phyloP scores from a whole-genome alignment of 2,888 invertebrate species.

The Phortica magna region DNA sequence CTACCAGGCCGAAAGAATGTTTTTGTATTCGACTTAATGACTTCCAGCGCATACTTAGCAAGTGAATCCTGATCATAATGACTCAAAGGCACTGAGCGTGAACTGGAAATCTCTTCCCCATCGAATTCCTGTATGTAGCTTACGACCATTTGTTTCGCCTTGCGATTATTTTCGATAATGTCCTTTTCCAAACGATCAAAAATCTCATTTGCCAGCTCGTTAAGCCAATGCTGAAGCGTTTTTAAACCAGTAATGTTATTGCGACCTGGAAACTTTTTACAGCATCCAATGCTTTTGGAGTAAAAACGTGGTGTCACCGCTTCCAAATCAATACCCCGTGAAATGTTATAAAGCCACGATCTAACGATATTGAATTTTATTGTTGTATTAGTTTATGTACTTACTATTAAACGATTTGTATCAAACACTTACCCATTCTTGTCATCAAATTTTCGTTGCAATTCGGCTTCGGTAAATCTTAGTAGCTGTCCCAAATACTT shows the following conservation, averaged over 20 bases:
- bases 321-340: constrained; percentile 92
- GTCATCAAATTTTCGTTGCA: constrained; percentile 87
- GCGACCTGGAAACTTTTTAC: constrained; percentile 94
- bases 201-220: constrained; percentile 89
- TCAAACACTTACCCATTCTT: constrained; percentile 87
- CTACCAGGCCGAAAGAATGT: constrained; percentile 72
- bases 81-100: constrained; percentile 82
- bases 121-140: constrained; percentile 82
- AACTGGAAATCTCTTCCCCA: constrained; percentile 81
- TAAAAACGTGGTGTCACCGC: constrained; percentile 90
- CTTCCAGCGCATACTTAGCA: constrained; percentile 82
- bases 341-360: constrained; percentile 90
- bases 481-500: constrained; percentile 89
- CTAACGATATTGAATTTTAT: constrained; percentile 77
- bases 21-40: constrained; percentile 82
- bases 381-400: neutral
- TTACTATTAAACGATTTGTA: neutral
- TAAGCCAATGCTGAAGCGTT: constrained; percentile 88
- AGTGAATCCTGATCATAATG: constrained; percentile 85
- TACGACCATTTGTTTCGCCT: constrained; percentile 87
- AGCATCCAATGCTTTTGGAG: constrained; percentile 96
- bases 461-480: constrained; percentile 84
- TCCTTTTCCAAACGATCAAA: constrained; percentile 90
- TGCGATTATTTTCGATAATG: constrained; percentile 87
- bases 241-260: constrained; percentile 84